Conservation (phyloP, 92 coral and sea anemone genomes). For the Epizoanthus scotinus region DNA sequence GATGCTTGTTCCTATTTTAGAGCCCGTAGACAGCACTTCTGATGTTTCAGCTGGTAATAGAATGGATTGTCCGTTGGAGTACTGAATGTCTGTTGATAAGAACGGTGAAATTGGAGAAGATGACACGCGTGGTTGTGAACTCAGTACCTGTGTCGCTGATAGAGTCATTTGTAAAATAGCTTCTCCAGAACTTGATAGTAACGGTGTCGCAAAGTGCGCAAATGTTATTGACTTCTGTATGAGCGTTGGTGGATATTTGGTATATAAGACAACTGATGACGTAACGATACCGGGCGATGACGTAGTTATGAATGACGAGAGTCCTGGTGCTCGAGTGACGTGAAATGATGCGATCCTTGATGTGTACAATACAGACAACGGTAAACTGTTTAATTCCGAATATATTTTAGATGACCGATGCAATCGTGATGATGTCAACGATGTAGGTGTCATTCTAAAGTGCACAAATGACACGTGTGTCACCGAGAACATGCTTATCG, state of each 20-base stretch:
- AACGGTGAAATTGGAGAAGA: slow-evolving; percentile 2
- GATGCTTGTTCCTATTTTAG: background rate
- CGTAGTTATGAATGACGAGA: background rate
- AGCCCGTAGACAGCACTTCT: background rate
- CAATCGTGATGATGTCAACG: background rate
- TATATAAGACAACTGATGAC: background rate
- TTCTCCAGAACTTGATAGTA: background rate
- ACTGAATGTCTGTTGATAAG: background rate
- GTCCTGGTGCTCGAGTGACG: background rate
- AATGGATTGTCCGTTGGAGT: background rate
- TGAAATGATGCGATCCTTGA: background rate
- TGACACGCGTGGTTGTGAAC: background rate
- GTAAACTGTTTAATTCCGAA: background rate
- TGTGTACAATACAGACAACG: background rate
- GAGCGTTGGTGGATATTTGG: background rate
- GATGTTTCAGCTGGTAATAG: background rate
- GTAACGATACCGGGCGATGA: background rate
- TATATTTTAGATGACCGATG: background rate
- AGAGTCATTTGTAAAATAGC: background rate
- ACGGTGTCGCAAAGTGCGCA: background rate
- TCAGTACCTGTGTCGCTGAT: slow-evolving; percentile 3
- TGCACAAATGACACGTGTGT: background rate
- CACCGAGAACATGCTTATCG: background rate
- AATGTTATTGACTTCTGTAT: no score
- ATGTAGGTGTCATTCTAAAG: background rate